Conservation (phyloP, 2,888 invertebrate species). For the Timema podura region DNA sequence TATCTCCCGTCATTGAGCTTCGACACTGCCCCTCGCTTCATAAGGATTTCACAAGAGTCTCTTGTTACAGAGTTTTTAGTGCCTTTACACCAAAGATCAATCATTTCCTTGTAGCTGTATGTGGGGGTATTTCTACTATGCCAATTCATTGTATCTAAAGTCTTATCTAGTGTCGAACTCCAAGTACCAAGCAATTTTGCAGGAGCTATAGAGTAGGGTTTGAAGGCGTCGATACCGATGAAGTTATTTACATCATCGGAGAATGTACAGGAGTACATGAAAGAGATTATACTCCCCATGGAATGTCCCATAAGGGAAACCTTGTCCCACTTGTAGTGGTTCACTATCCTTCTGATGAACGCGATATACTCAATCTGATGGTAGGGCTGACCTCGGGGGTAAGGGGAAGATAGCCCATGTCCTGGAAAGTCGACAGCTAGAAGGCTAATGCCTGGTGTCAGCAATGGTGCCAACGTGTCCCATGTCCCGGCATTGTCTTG, state of each 20-base stretch:
- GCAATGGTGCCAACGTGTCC: constrained; percentile 37
- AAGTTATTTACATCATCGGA: constrained; percentile 35
- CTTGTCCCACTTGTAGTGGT: constrained; percentile 36
- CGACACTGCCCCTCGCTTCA: constrained; percentile 65
- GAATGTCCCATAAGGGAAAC: constrained; percentile 35
- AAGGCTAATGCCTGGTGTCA: constrained; percentile 34
- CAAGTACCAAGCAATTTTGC: not conserved
- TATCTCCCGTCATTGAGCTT: constrained; percentile 41
- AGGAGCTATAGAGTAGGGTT: constrained; percentile 21
- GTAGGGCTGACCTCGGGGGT: constrained; percentile 35
- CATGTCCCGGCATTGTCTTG: constrained; percentile 41
- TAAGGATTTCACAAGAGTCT: constrained; percentile 63
- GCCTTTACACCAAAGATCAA: constrained; percentile 6
- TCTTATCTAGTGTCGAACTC: constrained; percentile 13
- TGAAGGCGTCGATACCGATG: constrained; percentile 34
- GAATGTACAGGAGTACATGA: constrained; percentile 35
- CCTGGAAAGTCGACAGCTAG: constrained; percentile 40
- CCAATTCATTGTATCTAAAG: constrained; percentile 8
- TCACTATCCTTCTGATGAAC: constrained; percentile 33
- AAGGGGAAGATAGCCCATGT: constrained; percentile 39
- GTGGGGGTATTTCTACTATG: constrained; percentile 11
- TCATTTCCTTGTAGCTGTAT: constrained; percentile 21
- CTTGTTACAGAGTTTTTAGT: constrained; percentile 53
- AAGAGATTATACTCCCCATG: constrained; percentile 33
- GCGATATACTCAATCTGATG: constrained; percentile 33